These are phyloP conservation scores for Argyrosomus regius DNA, from an alignment of 2,797 vertebrate genomes.

Conservation along the genomic window DNA sequence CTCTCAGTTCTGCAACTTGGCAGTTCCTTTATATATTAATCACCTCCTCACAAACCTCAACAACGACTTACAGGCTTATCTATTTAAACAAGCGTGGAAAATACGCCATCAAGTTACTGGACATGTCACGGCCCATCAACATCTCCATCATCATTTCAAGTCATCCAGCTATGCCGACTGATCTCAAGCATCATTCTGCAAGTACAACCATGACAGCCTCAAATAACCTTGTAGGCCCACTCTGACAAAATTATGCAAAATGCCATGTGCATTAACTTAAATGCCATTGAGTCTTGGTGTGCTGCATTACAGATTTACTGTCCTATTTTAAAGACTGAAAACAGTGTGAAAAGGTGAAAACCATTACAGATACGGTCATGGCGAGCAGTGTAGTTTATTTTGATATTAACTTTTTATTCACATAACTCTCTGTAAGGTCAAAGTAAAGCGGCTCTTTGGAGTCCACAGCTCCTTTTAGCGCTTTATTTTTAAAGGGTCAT, in stretches of 20 bases:
- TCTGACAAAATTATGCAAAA: slow-evolving; percentile 16
- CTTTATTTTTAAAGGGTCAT: background rate
- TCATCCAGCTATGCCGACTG: background rate
- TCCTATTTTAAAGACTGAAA: slow-evolving; percentile 1
- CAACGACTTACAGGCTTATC: background rate
- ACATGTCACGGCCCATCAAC: background rate
- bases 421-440: background rate
- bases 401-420: background rate
- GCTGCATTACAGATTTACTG: background rate
- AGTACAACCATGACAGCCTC: background rate
- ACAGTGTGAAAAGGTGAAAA: slow-evolving; percentile 4
- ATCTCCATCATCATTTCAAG: slow-evolving; percentile 3
- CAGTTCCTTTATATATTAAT: slow-evolving; percentile 26
- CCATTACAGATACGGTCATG: background rate
- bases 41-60: slow-evolving; percentile 22
- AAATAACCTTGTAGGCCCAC: background rate
- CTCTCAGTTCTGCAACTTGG: slow-evolving; percentile 8
- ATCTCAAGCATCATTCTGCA: background rate
- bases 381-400: background rate
- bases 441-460: background rate
- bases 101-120: slow-evolving; percentile 4
- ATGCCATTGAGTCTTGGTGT: slow-evolving; percentile 35
- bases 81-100: slow-evolving; percentile 22
- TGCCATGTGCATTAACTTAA: slow-evolving; percentile 19
- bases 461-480: background rate